Base-by-base conservation (phyloP, 1,140 invertebrate species). In the Lucilia sericata region DNA sequence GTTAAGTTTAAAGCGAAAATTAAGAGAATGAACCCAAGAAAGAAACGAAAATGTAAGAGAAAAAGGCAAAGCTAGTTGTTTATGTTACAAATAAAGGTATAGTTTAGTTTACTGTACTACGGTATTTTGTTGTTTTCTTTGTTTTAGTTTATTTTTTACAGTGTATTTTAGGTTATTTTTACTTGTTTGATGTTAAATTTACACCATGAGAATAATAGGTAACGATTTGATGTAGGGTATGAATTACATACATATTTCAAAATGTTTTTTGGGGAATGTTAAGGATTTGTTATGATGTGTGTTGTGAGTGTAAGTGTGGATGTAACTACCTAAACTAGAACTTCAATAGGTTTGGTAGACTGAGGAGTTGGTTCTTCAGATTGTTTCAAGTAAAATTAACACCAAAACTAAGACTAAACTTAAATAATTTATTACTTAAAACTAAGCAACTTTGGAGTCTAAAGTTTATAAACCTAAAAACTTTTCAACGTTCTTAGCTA, bases 81-180 rank as follows among this genome's bases (percentile, higher is more conserved):
- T 60, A 60, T 70, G 65, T 70, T 70, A 70, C 65, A 70, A 70
- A n/a, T n/a, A n/a, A n/a, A 30, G 3, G 25, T 30, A 30, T 30
- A 70, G 65, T 70, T 70, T 70, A 51, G 60, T 70, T 70, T 70
- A 70, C n/a, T 70, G 65, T 70, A n/a, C 55, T 60, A 60, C 55
- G 55, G 55, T n/a, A n/a, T 17, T 60, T 70, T 55, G 51, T 55
- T 55, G 17, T n/a, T 70, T 25, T 70, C 0, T 60, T 21, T 21
- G 65, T 25, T 21, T 25, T 70, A 5, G 51, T 55, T 55, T 42
- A 42, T 21, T 25, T 70, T 70, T 70, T 70, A 70, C 65, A 70
- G 65, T 70, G n/a, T 55, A 55, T 55, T 55, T 55, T 55, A 14
- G 0, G 51, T 55, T 55, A 55, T 55, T 55, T 13, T 55, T 10